phyloP scores from a whole-genome alignment of 2,797 vertebrate genomes.

The Pachyuromys duprasi region DNA sequence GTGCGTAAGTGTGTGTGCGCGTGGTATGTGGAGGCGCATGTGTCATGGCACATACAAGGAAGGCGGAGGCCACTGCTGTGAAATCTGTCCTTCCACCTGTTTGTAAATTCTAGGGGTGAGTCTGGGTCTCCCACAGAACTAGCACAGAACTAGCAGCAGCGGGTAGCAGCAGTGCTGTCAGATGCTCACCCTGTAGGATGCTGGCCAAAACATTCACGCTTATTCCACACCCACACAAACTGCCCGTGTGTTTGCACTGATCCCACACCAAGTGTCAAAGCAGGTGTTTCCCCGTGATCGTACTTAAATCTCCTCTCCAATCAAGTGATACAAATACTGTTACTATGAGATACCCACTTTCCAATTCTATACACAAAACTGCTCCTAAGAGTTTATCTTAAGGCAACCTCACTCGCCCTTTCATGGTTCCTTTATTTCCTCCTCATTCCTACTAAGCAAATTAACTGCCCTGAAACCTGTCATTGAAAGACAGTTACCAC shows the following conservation, averaged over 20 bases:
- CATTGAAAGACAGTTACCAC: conserved; percentile 39
- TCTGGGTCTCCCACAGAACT: background rate
- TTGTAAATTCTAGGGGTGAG: background rate
- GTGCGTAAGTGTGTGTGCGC: no score
- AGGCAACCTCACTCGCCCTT: background rate
- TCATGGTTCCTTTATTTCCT: background rate
- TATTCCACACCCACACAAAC: conserved; percentile 12
- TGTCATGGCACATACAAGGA: background rate
- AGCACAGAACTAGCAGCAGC: conserved; percentile 67
- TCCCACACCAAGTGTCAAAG: conserved; percentile 38
- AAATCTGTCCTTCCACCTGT: background rate
- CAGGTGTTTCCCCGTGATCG: conserved; percentile 45
- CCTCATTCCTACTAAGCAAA: background rate
- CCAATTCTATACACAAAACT: background rate
- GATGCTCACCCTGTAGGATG: conserved; percentile 66
- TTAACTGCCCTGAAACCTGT: background rate
- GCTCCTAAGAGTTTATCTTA: background rate
- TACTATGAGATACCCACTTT: conserved; percentile 25
- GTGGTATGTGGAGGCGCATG: background rate
- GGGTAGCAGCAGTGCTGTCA: conserved; percentile 35
- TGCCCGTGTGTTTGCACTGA: background rate
- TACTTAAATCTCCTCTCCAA: conserved; percentile 44
- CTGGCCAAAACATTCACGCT: conserved; percentile 69
- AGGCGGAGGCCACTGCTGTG: background rate
- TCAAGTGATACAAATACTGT: conserved; percentile 36